phyloP scores from a whole-genome alignment of 2,797 vertebrate species.

The Nyctibius grandis region DNA sequence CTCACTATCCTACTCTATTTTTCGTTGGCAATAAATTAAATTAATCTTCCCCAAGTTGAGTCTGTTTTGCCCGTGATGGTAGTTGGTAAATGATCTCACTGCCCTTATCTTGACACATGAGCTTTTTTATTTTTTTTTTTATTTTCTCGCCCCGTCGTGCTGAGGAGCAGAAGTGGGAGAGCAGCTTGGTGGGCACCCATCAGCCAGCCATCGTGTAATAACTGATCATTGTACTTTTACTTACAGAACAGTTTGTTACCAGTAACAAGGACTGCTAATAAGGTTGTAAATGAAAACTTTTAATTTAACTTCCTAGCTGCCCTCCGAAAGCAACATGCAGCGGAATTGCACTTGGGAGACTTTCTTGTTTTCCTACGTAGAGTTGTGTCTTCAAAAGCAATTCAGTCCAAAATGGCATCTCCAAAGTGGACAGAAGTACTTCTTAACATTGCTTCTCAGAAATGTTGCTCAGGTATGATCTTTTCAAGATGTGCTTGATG shows the following conservation, averaged over 20 bases:
- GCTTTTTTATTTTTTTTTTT: background rate
- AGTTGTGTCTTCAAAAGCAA: constrained; percentile 97
- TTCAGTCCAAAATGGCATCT: constrained; percentile 98
- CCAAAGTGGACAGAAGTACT: constrained; percentile 99
- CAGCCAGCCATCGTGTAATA: background rate
- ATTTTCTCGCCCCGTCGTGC: background rate
- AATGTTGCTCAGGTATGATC: constrained; percentile 89
- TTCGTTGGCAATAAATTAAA: background rate
- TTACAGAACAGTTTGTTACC: background rate
- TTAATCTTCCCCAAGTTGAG: background rate
- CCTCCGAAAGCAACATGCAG: constrained; percentile 90
- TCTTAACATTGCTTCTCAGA: constrained; percentile 96
- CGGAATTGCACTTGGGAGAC: constrained; percentile 94
- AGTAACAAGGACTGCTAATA: background rate
- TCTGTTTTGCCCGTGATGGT: background rate
- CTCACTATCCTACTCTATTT: background rate
- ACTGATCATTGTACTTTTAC: background rate
- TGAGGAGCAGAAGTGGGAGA: background rate
- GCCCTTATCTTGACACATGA: background rate
- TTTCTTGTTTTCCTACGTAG: constrained; percentile 95
- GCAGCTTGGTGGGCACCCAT: background rate
- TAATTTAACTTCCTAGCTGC: constrained; percentile 74
- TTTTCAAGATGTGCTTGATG: fast-evolving
- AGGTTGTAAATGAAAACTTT: background rate
- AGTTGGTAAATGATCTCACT: background rate